Conservation (phyloP, 2,888 invertebrate genomes). For the Dynastes hyllus region DNA sequence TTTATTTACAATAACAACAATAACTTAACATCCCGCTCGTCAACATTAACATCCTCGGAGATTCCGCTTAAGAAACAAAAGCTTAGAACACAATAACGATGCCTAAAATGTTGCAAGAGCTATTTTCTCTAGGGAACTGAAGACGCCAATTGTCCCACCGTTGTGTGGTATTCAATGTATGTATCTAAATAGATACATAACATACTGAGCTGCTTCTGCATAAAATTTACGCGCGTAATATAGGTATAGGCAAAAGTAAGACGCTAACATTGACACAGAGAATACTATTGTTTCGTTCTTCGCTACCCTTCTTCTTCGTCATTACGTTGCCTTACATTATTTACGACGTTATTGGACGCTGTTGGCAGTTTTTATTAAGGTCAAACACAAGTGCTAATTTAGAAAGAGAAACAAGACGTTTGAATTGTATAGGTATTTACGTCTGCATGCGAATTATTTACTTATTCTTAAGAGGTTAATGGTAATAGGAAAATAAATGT, state of each 20-base stretch:
- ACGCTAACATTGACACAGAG: constrained; percentile 34
- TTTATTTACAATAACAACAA: constrained; percentile 3
- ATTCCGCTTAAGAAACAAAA: constrained; percentile 14
- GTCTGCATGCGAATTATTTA: not conserved
- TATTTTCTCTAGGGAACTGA: constrained; percentile 45
- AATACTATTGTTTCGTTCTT: constrained; percentile 15
- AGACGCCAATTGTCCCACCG: constrained; percentile 39
- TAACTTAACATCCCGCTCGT: too few relatives aligned
- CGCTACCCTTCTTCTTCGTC: constrained; percentile 8
- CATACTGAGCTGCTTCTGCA: not conserved
- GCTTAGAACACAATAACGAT: constrained; percentile 6
- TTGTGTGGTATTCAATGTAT: not conserved
- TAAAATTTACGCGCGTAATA: too few relatives aligned
- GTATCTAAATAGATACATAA: not conserved
- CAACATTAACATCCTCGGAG: too few relatives aligned
- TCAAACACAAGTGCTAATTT: constrained; percentile 40
- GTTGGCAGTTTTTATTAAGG: constrained; percentile 40
- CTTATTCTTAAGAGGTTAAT: not conserved
- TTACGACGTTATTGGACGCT: constrained; percentile 3
- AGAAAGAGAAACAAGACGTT: constrained; percentile 33
- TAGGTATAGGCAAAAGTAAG: not conserved
- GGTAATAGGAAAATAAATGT: not conserved
- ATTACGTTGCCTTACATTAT: too few relatives aligned
- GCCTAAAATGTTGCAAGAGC: constrained; percentile 27
- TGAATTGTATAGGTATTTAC: not conserved